Base-by-base conservation (phyloP, 37 sponge, comb jelly and placozoan genomes). In the Eunapius fragilis region DNA sequence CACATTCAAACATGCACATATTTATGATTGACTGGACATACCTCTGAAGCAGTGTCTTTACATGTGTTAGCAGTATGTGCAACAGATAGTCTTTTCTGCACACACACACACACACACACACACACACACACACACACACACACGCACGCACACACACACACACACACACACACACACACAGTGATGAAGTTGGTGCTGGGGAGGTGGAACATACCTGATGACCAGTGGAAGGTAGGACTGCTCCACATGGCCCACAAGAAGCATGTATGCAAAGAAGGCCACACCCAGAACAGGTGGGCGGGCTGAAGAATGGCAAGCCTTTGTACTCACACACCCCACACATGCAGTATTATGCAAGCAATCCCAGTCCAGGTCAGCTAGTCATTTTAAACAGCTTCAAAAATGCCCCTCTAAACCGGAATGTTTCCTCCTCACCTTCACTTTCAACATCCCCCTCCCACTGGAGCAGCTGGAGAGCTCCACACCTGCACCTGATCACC, bases 401-500 rank as follows among this genome's bases (percentile, higher is more conserved):
- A 41, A 6, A 6, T 41, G 3, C 6, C 41, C 3, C 41, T 41
- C 14, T 58, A 17, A 58, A 58, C 58, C 14, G 58, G 58, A 12
- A n/a, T n/a, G n/a, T 58, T 17, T 12, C 58, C 41, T 25, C 37
- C 82, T 33, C 35, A 26, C 82, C 37, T 82, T 69, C 33, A 34
- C 67, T 17, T 11, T 48, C 58, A 19, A 32, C 37, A 26, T 3
- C 11, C 58, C 26, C 71, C 58, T 28, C 72, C 78, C 75, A 58
- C 70, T 80, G 71, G 31, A 86, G 47, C 67, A 86, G 72, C 28
- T 76, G 49, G 30, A 86, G 25, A 34, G 71, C 67, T 12, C 87
- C 87, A 78, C 74, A 86, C 67, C 86, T 87, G 31, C 87, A 91
- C 77, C 14, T 35, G 23, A 34, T 67, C 27, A 91, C 71, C 25